Conservation (phyloP, 2,888 invertebrate genomes). For the Caenorhabditis sp. region DNA sequence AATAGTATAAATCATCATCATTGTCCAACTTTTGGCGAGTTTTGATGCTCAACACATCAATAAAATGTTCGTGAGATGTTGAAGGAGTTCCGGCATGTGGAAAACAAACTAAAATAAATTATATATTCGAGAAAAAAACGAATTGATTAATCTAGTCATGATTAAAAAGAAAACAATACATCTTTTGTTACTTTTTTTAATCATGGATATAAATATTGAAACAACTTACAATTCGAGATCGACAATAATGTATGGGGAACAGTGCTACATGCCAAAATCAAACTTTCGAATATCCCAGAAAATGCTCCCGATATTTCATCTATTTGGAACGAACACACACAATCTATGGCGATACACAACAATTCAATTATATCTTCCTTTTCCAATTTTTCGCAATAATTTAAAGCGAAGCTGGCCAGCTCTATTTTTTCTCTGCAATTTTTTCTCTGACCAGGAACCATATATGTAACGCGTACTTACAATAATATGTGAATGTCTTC, state of each 20-base stretch:
- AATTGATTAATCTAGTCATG: too few species aligned
- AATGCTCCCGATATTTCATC: not conserved
- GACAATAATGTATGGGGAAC: not conserved
- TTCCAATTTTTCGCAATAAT: not conserved
- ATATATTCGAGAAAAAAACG: not conserved
- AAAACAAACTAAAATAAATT: not conserved
- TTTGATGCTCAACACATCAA: not conserved
- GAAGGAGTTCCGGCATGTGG: not conserved
- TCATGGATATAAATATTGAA: too few species aligned
- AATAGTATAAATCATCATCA: not conserved
- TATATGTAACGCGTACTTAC: too few species aligned
- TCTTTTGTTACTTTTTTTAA: too few species aligned
- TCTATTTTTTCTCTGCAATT: not conserved
- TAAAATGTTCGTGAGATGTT: not conserved
- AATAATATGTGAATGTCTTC: not conserved
- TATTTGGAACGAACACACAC: not conserved
- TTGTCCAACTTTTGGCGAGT: not conserved
- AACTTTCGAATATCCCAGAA: not conserved
- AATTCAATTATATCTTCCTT: not conserved
- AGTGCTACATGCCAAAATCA: not conserved
- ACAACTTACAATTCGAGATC: not conserved
- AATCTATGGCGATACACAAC: not conserved
- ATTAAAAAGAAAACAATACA: too few species aligned
- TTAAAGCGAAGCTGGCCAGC: not conserved
- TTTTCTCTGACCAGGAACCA: too few species aligned